Evolutionary conservation across 2,888 invertebrate species (phyloP).

Genomic region (Drosophila nr. perissopoda): DNA sequence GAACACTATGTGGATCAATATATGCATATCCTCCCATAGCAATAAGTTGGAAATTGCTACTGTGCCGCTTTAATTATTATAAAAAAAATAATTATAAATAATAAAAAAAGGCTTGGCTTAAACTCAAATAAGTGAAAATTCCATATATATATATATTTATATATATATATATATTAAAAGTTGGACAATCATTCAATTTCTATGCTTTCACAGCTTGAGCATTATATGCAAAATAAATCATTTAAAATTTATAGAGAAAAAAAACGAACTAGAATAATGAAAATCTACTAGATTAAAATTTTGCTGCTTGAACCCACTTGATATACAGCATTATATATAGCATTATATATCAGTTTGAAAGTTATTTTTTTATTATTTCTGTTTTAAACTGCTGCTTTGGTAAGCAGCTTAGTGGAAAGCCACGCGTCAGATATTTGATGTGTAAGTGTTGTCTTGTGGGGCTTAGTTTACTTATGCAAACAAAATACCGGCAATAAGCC

Average conservation of each 20-base stretch:
- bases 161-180: neutral
- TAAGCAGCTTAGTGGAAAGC: conserved; percentile 21
- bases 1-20: neutral
- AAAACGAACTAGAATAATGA: neutral
- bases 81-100: neutral
- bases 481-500: neutral
- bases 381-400: neutral
- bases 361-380: neutral
- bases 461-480: conserved; percentile 3
- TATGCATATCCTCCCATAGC: neutral
- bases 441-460: neutral
- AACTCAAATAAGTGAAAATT: too few relatives aligned
- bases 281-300: too few relatives aligned
- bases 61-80: conserved; percentile 16
- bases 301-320: neutral
- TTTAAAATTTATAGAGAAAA: too few relatives aligned
- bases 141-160: neutral
- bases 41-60: neutral
- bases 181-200: accelerated
- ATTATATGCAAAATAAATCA: neutral
- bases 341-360: neutral
- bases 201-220: neutral
- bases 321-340: neutral
- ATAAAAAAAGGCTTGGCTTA: too few relatives aligned
- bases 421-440: conserved; percentile 9